Percentiles rank a stretch among this genome's conserved stretches.
These are phyloP conservation scores for Phymanthus crucifer DNA, from an alignment of 92 coral and sea anemone genomes.

Conservation along the genomic window DNA sequence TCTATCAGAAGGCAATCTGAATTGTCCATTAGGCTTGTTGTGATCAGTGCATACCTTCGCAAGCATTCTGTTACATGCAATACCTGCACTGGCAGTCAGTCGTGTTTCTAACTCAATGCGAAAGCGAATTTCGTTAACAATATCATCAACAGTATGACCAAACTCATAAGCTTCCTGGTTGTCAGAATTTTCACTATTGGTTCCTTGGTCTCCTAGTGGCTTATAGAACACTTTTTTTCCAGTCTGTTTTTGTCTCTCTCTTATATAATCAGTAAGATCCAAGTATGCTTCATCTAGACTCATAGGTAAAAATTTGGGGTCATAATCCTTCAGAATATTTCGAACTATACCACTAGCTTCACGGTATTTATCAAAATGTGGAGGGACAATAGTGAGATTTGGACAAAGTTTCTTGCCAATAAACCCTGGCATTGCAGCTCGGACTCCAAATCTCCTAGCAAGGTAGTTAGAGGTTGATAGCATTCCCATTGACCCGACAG, in stretches of 20 bases:
- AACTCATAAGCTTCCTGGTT: slow-evolving; percentile 41
- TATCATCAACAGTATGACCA: slow-evolving; percentile 74
- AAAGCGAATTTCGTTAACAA: slow-evolving; percentile 78
- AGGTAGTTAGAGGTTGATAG: slow-evolving; percentile 92
- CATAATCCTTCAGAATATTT: slow-evolving; percentile 78
- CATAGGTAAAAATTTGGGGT: slow-evolving; percentile 77
- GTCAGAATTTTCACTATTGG: not conserved
- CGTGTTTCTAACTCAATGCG: slow-evolving; percentile 84
- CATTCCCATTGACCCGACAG: slow-evolving; percentile 90
- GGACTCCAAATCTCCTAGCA: slow-evolving; percentile 91
- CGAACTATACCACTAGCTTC: slow-evolving; percentile 76
- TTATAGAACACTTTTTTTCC: slow-evolving; percentile 36
- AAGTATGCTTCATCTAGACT: slow-evolving; percentile 96
- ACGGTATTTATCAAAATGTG: slow-evolving; percentile 77
- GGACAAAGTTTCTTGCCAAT: slow-evolving; percentile 96
- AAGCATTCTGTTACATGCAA: slow-evolving; percentile 92
- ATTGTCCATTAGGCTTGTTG: slow-evolving; percentile 99
- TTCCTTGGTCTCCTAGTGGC: slow-evolving; percentile 18
- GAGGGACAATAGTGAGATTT: slow-evolving; percentile 77
- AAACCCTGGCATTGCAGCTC: slow-evolving; percentile 99
- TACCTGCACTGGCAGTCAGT: slow-evolving; percentile 99
- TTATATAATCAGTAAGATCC: slow-evolving; percentile 83
- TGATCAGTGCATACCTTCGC: slow-evolving; percentile 93
- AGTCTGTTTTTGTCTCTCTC: slow-evolving; percentile 44
- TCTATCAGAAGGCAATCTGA: slow-evolving; percentile 65